phyloP scores from a whole-genome alignment of 1,140 invertebrate genomes.

The Arctopsyche grandis region DNA sequence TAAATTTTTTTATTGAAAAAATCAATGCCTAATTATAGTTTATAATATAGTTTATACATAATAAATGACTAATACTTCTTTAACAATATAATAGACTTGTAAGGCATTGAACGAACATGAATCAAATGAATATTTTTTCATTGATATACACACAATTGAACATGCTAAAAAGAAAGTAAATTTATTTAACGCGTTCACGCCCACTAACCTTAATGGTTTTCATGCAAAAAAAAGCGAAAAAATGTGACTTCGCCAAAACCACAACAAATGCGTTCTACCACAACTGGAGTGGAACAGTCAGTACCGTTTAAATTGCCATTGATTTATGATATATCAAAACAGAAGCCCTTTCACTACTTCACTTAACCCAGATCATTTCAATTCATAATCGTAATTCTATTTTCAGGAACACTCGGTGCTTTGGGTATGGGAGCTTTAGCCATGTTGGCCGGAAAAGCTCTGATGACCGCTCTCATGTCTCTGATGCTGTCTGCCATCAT shows the following conservation, averaged over 20 bases:
- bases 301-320: neutral
- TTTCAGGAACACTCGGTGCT: constrained; percentile 75
- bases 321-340: neutral
- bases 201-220: too few relatives aligned
- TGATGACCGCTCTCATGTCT: constrained; percentile 84
- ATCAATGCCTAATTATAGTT: too few relatives aligned
- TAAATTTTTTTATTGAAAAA: too few relatives aligned
- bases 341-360: constrained; percentile 1
- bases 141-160: too few relatives aligned
- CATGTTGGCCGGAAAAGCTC: constrained; percentile 82
- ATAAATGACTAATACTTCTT: too few relatives aligned
- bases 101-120: too few relatives aligned
- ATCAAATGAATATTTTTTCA: too few relatives aligned
- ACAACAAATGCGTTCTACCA: neutral
- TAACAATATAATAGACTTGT: too few relatives aligned
- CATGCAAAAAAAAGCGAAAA: neutral
- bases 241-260: too few relatives aligned
- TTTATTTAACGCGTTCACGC: too few relatives aligned
- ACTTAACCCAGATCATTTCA: neutral
- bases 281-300: constrained; percentile 13
- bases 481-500: constrained; percentile 80
- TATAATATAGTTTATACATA: too few relatives aligned
- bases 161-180: too few relatives aligned
- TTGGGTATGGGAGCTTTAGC: constrained; percentile 80
- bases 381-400: neutral